Conservation (phyloP, 2,797 vertebrate species). For the Melanotaenia nigrans region DNA sequence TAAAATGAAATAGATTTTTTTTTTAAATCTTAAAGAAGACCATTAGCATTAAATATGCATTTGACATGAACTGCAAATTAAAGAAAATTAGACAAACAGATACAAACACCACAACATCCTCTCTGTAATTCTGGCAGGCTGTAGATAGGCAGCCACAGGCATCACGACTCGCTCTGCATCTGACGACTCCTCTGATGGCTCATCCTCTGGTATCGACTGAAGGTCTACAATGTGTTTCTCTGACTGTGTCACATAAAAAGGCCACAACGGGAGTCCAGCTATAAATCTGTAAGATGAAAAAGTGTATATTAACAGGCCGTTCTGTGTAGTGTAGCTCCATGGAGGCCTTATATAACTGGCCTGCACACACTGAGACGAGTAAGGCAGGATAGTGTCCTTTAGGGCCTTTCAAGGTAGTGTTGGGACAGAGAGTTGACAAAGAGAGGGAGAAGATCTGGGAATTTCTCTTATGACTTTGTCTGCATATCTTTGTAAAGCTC, state of each 20-base stretch:
- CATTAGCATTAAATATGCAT: constrained; percentile 4
- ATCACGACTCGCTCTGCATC: constrained; percentile 16
- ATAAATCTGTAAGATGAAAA: constrained; percentile 33
- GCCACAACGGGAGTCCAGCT: constrained; percentile 33
- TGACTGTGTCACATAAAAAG: constrained; percentile 33
- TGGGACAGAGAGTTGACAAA: constrained; percentile 9
- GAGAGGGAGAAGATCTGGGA: constrained; percentile 25
- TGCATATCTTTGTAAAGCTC: constrained; percentile 10
- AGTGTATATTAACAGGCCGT: constrained; percentile 25
- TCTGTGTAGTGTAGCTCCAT: constrained; percentile 16
- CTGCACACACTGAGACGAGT: constrained; percentile 18
- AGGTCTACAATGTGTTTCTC: constrained; percentile 18
- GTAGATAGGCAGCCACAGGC: constrained; percentile 20
- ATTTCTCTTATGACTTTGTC: constrained; percentile 32
- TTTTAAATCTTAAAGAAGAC: constrained; percentile 4
- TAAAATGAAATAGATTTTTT: not conserved
- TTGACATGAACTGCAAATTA: not conserved
- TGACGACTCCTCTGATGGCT: constrained; percentile 1
- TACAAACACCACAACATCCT: constrained; percentile 7
- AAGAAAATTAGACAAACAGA: not conserved
- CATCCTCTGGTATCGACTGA: constrained; percentile 30
- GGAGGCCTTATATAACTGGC: constrained; percentile 56
- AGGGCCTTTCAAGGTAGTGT: constrained; percentile 64
- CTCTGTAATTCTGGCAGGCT: constrained; percentile 13
- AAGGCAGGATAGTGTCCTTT: constrained; percentile 40